phyloP scores from a whole-genome alignment of 1,140 invertebrate genomes.

The Hylaeus anthracinus region DNA sequence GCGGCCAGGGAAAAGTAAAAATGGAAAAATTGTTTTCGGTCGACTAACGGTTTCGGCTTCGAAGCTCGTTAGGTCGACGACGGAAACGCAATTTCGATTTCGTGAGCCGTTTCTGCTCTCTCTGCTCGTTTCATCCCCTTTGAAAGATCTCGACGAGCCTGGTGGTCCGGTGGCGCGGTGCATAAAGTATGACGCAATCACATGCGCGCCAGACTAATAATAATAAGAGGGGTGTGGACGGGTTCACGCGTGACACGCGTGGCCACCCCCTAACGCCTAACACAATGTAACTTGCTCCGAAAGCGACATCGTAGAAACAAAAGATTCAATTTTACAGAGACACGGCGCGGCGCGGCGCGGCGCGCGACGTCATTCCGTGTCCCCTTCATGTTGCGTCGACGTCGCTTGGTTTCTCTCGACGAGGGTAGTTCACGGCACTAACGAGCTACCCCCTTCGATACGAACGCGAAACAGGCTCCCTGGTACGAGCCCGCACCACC shows the following conservation, averaged over 20 bases:
- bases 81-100: conserved; percentile 5
- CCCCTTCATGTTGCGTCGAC: not conserved
- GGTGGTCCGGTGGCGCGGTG: not conserved
- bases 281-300: conserved; percentile 31
- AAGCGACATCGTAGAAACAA: conserved; percentile 22
- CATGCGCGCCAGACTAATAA: not conserved
- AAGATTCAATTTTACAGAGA: conserved; percentile 44
- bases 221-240: conserved; percentile 12
- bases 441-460: conserved; percentile 46
- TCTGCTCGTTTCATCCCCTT: not conserved
- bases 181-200: conserved; percentile 22
- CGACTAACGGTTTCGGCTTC: too few species aligned
- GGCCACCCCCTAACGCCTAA: not conserved
- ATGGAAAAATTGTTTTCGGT: too few species aligned
- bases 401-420: not conserved
- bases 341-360: too few species aligned
- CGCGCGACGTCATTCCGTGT: not conserved
- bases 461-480: conserved; percentile 20
- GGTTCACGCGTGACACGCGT: not conserved
- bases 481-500: not conserved
- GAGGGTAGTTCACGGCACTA: conserved; percentile 31
- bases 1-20: too few species aligned
- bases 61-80: not conserved
- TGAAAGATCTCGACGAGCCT: not conserved
- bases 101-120: not conserved